These are phyloP conservation scores for Steinernema feltiae DNA, from an alignment of 1,140 invertebrate genomes.

Conservation along the genomic window DNA sequence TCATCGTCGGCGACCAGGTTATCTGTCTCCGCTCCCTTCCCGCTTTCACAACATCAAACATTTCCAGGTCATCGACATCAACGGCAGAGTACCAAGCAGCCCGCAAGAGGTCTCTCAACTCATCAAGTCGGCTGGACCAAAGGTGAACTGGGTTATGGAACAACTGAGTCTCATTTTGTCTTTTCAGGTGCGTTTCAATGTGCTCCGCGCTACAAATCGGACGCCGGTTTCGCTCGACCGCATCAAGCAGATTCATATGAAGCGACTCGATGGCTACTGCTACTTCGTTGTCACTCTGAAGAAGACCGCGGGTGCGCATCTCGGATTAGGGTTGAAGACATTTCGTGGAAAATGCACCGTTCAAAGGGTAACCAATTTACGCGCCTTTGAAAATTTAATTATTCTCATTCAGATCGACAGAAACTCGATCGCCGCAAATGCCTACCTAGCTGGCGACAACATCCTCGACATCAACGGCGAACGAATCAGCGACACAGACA, in stretches of 20 bases:
- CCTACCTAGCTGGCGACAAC: not conserved
- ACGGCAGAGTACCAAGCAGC: not conserved
- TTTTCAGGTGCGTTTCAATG: not conserved
- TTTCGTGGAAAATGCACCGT: not conserved
- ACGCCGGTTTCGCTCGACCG: not conserved
- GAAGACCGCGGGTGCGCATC: not conserved
- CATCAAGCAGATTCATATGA: not conserved
- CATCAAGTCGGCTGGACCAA: not conserved
- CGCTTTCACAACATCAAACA: too few relatives aligned
- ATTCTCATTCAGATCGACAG: not conserved
- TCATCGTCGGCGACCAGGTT: not conserved
- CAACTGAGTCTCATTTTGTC: not conserved
- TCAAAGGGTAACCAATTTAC: not conserved
- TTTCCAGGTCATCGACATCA: not conserved
- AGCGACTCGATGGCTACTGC: not conserved
- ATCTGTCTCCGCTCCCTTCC: too few relatives aligned
- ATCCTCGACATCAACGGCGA: not conserved
- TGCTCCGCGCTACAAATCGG: not conserved
- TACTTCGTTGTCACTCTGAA: not conserved
- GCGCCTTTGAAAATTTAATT: not conserved
- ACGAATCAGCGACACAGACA: not conserved
- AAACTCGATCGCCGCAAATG: not conserved
- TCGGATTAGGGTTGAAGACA: not conserved
- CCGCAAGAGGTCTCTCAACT: not conserved
- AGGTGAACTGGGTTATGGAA: not conserved